phyloP scores from a whole-genome alignment of 2,888 invertebrate species.

The Phyllotreta cruciferae region DNA sequence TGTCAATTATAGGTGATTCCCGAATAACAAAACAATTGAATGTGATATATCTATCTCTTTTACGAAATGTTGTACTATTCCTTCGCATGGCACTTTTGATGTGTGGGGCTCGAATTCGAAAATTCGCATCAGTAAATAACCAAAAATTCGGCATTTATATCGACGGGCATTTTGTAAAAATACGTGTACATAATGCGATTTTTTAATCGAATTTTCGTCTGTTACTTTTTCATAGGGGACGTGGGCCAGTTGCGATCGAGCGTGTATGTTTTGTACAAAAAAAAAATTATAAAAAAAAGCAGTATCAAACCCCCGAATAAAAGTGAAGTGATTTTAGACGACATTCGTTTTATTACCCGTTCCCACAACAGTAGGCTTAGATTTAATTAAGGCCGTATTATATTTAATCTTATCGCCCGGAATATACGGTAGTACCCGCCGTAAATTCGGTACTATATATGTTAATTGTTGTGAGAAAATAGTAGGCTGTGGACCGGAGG shows the following conservation, averaged over 20 bases:
- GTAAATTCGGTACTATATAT: constrained; percentile 9
- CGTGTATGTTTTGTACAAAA: constrained; percentile 16
- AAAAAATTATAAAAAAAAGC: constrained; percentile 6
- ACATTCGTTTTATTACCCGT: not conserved
- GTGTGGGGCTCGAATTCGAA: too few relatives aligned
- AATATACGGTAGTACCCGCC: too few relatives aligned
- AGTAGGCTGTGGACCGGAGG: not conserved
- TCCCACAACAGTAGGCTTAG: too few relatives aligned
- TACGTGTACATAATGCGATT: constrained; percentile 32
- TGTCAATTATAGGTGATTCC: too few relatives aligned
- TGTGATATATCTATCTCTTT: too few relatives aligned
- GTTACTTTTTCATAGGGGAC: constrained; percentile 52
- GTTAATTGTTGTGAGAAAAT: constrained; percentile 10
- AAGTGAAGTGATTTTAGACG: constrained; percentile 8
- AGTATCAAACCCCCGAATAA: constrained; percentile 25
- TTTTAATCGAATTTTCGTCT: constrained; percentile 44
- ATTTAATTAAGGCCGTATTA: too few relatives aligned
- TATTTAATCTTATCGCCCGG: too few relatives aligned
- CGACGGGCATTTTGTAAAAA: constrained; percentile 53
- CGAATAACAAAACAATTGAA: too few relatives aligned
- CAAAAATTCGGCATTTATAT: too few relatives aligned
- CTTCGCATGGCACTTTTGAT: too few relatives aligned
- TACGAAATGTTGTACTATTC: too few relatives aligned
- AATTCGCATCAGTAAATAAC: too few relatives aligned
- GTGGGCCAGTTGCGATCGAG: constrained; percentile 55